phyloP scores from a whole-genome alignment of 2,888 invertebrate genomes.

The Selenia dentaria region DNA sequence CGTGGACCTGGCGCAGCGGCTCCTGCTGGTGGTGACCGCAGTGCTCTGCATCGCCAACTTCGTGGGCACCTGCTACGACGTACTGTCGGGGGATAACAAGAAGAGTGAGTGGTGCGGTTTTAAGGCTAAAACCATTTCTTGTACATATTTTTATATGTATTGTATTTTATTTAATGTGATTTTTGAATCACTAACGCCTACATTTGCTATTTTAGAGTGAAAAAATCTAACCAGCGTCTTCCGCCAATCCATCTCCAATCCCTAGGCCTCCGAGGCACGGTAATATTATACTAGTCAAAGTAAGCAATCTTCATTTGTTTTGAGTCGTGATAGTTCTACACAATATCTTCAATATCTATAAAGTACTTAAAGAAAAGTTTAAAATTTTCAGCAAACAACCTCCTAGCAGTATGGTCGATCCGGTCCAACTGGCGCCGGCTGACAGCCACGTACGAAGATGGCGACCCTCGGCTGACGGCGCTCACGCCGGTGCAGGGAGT shows the following conservation, averaged over 20 bases:
- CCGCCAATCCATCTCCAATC: no score
- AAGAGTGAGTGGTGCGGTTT: constrained; percentile 48
- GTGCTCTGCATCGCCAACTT: constrained; percentile 42
- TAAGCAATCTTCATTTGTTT: no score
- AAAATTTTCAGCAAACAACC: constrained; percentile 46
- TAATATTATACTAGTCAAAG: no score
- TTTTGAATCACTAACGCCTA: no score
- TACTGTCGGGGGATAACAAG: constrained; percentile 35
- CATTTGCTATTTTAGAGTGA: no score
- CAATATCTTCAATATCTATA: no score
- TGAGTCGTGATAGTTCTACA: no score
- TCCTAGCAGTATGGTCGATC: constrained; percentile 56
- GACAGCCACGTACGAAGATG: constrained; percentile 44
- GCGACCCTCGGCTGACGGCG: constrained; percentile 49
- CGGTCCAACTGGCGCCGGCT: constrained; percentile 58
- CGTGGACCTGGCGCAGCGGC: constrained; percentile 38
- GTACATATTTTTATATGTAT: no score
- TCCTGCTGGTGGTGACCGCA: constrained; percentile 39
- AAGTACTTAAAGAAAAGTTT: no score
- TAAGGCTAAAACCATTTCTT: no score
- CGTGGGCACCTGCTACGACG: constrained; percentile 54
- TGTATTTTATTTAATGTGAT: no score
- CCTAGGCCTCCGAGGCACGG: no score
- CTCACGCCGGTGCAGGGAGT: constrained; percentile 56
- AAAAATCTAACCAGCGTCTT: background rate